These are phyloP conservation scores for Lordiphosa clarofinis DNA, from an alignment of 1,140 invertebrate genomes.

Conservation along the genomic window DNA sequence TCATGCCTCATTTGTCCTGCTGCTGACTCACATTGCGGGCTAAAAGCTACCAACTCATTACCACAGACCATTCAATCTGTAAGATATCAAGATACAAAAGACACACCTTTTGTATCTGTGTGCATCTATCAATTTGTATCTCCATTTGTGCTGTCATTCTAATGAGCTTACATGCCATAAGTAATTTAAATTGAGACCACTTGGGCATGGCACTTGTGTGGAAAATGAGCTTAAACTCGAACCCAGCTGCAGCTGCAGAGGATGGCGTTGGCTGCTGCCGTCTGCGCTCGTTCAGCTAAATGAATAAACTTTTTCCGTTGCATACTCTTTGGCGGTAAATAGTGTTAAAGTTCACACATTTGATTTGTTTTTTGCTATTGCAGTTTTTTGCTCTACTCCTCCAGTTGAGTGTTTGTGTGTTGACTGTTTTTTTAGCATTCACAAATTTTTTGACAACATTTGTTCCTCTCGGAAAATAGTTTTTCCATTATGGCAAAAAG, in stretches of 20 bases:
- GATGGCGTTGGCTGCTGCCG: slow-evolving; percentile 29
- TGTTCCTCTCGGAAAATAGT: slow-evolving; percentile 67
- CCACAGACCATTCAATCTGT: neutral
- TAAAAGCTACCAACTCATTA: slow-evolving; percentile 16
- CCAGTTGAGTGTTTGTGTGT: slow-evolving; percentile 40
- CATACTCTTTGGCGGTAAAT: slow-evolving; percentile 71
- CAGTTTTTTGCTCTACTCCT: slow-evolving; percentile 19
- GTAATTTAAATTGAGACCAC: slow-evolving; percentile 65
- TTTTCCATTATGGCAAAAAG: slow-evolving; percentile 66
- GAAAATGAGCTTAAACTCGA: slow-evolving; percentile 42
- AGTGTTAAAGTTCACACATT: slow-evolving; percentile 77
- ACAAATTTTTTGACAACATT: slow-evolving; percentile 76
- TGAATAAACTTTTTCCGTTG: slow-evolving; percentile 74
- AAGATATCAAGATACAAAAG: slow-evolving; percentile 9
- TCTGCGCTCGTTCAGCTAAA: slow-evolving; percentile 70
- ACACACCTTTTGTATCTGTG: slow-evolving; percentile 3
- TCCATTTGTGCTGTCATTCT: slow-evolving; percentile 22
- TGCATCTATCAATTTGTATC: slow-evolving; percentile 7
- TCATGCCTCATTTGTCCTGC: slow-evolving; percentile 28
- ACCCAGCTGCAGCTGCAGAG: neutral
- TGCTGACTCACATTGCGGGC: slow-evolving; percentile 2
- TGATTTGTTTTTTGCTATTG: slow-evolving; percentile 60
- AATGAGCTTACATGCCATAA: slow-evolving; percentile 49
- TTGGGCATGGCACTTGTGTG: slow-evolving; percentile 20
- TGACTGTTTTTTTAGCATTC: slow-evolving; percentile 71